A percentile compares a stretch with the other conserved stretches of the same genome.
Evolutionary conservation across 2,888 invertebrate species (phyloP).

Genomic region (Pharmacophagus antenor): DNA sequence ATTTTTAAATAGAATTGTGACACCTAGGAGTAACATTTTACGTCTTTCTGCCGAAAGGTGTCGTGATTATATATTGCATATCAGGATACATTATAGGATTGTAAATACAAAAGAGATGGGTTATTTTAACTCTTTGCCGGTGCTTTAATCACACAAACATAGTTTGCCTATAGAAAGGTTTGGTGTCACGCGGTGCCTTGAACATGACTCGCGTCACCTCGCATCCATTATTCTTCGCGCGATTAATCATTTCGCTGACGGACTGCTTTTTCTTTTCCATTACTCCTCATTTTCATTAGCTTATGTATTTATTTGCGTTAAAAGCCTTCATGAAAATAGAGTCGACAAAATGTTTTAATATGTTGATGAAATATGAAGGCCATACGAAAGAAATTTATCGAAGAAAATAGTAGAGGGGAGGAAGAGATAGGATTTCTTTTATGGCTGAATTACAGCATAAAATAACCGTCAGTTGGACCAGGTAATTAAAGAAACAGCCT

Average conservation of each 20-base stretch:
- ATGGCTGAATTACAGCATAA: too few species aligned
- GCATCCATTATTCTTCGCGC: constrained; percentile 52
- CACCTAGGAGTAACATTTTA: too few species aligned
- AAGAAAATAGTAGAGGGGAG: too few species aligned
- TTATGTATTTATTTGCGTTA: constrained; percentile 45
- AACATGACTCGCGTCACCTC: constrained; percentile 58
- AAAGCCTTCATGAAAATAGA: constrained; percentile 40
- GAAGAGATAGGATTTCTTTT: too few species aligned
- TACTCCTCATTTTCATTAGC: constrained; percentile 57
- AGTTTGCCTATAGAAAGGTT: constrained; percentile 14
- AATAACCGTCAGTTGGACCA: too few species aligned
- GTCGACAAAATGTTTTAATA: background rate
- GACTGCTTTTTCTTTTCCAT: constrained; percentile 50
- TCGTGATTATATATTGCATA: too few species aligned
- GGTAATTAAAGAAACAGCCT: too few species aligned
- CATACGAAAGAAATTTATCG: too few species aligned
- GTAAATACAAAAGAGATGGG: background rate
- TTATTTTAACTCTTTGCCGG: background rate
- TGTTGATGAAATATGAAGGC: background rate
- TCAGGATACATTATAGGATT: too few species aligned
- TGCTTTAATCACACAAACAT: constrained; percentile 10
- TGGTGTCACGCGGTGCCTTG: constrained; percentile 64
- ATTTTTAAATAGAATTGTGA: too few species aligned
- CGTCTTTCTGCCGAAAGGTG: too few species aligned
- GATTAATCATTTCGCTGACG: constrained; percentile 68